Percentiles rank a stretch among this genome's conserved stretches.
Evolutionary conservation across 53 echinoderm and acorn worm genomes (phyloP).

Genomic region (Pentamera pediparva): DNA sequence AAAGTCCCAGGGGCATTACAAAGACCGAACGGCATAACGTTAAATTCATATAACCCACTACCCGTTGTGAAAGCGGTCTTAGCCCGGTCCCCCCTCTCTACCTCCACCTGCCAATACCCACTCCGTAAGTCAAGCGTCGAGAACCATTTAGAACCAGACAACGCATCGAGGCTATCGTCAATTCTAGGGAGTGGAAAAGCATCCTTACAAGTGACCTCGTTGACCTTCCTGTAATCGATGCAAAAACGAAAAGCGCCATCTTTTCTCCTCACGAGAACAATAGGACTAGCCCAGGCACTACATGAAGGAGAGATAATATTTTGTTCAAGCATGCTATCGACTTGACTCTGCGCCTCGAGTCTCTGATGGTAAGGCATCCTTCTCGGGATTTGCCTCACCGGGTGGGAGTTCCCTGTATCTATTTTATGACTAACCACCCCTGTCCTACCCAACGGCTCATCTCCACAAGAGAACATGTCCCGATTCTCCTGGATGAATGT

Average conservation of each 20-base stretch:
- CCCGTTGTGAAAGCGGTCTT: slow-evolving; percentile 27
- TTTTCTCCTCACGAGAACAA: slow-evolving; percentile 26
- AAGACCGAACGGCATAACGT: slow-evolving; percentile 49
- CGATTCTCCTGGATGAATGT: neutral
- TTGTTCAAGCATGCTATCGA: slow-evolving; percentile 2
- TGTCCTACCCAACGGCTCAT: neutral
- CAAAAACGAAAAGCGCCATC: slow-evolving; percentile 19
- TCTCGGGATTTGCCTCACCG: slow-evolving; percentile 1
- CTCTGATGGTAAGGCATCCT: neutral
- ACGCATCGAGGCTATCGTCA: slow-evolving; percentile 17
- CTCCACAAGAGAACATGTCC: neutral
- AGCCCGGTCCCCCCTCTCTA: neutral
- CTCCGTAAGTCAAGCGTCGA: slow-evolving; percentile 35
- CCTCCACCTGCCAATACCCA: slow-evolving; percentile 46
- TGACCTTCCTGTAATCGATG: slow-evolving; percentile 27
- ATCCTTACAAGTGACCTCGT: slow-evolving; percentile 24
- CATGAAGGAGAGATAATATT: slow-evolving; percentile 17
- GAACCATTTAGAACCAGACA: slow-evolving; percentile 29
- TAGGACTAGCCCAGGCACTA: slow-evolving; percentile 13
- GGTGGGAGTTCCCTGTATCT: slow-evolving; percentile 2
- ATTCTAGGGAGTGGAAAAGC: slow-evolving; percentile 34
- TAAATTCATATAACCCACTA: slow-evolving; percentile 25
- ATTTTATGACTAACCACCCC: slow-evolving; percentile 20
- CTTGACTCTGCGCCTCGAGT: neutral
- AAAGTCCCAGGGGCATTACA: slow-evolving; percentile 38